Base-by-base conservation (phyloP, 2,113 vertebrate genomes). In the Pangasianodon hypophthalmus region DNA sequence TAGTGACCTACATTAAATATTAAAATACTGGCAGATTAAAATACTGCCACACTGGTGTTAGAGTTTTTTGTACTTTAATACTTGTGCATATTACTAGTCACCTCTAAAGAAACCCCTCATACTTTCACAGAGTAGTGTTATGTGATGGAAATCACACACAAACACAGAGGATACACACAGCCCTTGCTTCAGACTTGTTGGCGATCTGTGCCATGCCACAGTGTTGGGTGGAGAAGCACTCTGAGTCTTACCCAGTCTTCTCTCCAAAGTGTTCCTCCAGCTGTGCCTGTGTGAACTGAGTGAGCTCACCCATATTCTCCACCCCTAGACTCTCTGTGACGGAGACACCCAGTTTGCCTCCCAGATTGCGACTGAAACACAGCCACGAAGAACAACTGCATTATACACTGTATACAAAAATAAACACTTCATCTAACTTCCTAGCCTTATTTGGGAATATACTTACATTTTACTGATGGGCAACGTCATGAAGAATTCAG, bases 401-500 rank as follows among this genome's bases (percentile, higher is more conserved):
- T 83, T 44, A 14, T 18, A 60, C 71, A 90, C 26, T 60, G 26
- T 24, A 9, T 24, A 3, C 21, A 13, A 21, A 41, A 16, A 24
- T 56, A 58, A 58, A 60, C 24, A n/a, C 6, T 6, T 48, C 52
- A 84, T 24, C 44, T 24, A 56, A 48, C 21, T 16, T 10, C 14
- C 18, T 2, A 81, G 62, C n/a, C 5, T 24, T 52, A n/a, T 37
- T 64, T 29, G 11, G 19, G 85, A 89, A 50, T 82, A n/a, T 87
- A 96, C 98, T 97, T 92, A 99, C 98, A 99, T 97, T 91, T 96
- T 99, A 91, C 95, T n/a, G 71, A 99, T 90, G 0, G 98, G 97
- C 87, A 98, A 93, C 0, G 96, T 95, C 93, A 92, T 97, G 93
- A 99, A 99, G 91, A 99, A 97, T 87, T 96, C 94, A 0, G 97